Conservation (phyloP, 92 coral and sea anemone species). For the Pocillopora grandis region DNA sequence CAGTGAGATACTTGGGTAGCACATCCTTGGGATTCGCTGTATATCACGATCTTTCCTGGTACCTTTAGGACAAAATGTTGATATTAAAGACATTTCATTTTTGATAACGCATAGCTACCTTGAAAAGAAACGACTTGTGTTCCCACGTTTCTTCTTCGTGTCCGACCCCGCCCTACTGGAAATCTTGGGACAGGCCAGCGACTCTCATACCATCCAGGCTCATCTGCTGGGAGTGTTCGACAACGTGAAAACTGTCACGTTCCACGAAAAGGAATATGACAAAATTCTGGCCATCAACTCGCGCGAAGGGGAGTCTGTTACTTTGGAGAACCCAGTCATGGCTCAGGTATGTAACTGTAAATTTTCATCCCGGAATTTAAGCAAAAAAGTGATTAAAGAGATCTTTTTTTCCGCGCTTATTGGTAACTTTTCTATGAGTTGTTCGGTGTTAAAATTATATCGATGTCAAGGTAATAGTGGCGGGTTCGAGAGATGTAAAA, state of each 20-base stretch:
- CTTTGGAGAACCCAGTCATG: constrained; percentile 86
- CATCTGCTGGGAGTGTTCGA: constrained; percentile 94
- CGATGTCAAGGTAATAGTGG: too few species aligned
- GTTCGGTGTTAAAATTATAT: too few species aligned
- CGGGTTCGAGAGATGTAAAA: too few species aligned
- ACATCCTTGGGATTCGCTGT: background rate
- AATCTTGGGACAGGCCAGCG: constrained; percentile 99
- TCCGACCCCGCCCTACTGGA: constrained; percentile 98
- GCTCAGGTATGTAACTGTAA: constrained; percentile 76
- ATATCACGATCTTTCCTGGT: background rate
- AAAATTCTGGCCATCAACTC: constrained; percentile 94
- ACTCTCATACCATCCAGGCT: constrained; percentile 99
- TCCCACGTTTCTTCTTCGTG: constrained; percentile 99
- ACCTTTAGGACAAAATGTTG: background rate
- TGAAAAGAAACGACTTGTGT: constrained; percentile 97
- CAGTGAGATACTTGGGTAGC: background rate
- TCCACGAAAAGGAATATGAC: constrained; percentile 97
- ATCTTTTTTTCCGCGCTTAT: background rate
- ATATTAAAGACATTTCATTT: background rate
- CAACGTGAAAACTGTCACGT: constrained; percentile 94
- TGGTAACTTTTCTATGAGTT: background rate
- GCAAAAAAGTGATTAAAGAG: background rate
- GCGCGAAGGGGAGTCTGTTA: constrained; percentile 85
- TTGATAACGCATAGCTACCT: constrained; percentile 60
- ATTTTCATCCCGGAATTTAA: too few species aligned